Conservation (phyloP, 2,113 vertebrate species). For the Andinoacara biseriatus region DNA sequence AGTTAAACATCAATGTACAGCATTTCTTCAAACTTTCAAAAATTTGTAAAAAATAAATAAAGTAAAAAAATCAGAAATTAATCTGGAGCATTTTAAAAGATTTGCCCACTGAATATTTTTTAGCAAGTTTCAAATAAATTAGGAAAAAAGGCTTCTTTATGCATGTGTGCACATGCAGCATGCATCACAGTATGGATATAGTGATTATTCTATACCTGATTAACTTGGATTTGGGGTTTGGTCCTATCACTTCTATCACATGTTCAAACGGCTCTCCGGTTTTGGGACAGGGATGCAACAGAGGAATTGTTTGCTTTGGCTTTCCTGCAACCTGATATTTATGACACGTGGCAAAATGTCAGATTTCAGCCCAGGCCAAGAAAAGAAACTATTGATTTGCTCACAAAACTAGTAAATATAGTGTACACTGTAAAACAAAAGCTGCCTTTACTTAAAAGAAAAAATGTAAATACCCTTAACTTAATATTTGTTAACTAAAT, state of each 20-base stretch:
- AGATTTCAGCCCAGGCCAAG: rapidly evolving
- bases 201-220: background rate
- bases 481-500: background rate
- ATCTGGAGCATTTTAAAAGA: too few species aligned
- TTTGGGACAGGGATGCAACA: too few species aligned
- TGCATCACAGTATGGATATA: rapidly evolving
- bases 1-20: too few species aligned
- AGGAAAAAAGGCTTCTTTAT: too few species aligned
- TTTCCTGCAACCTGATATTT: background rate
- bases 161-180: background rate
- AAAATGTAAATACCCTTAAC: background rate
- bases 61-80: too few species aligned
- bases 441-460: background rate
- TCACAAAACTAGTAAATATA: background rate
- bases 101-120: too few species aligned
- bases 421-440: background rate
- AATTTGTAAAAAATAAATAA: too few species aligned
- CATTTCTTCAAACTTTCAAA: too few species aligned
- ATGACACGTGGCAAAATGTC: background rate
- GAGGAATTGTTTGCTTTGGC: background rate
- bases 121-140: too few species aligned
- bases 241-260: background rate
- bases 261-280: background rate
- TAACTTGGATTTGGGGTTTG: rapidly evolving
- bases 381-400: background rate